Evolutionary conservation across 2,797 vertebrate genomes (phyloP).

Genomic region (Bovichtus variegatus): DNA sequence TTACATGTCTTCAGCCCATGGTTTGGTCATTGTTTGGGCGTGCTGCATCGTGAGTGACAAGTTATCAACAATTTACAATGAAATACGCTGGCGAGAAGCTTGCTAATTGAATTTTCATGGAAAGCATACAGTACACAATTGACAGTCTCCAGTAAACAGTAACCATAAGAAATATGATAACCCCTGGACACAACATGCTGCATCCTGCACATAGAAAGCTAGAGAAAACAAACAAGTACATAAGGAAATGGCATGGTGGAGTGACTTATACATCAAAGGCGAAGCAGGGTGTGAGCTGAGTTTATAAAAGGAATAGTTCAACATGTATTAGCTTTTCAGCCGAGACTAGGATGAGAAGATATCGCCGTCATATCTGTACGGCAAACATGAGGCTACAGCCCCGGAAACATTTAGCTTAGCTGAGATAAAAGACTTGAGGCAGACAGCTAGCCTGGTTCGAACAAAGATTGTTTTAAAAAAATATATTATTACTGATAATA

Average conservation of each 20-base stretch:
- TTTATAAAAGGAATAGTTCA: background rate
- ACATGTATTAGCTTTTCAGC: background rate
- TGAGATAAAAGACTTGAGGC: background rate
- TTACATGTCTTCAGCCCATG: constrained; percentile 38
- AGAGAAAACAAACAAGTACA: background rate
- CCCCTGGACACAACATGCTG: constrained; percentile 1
- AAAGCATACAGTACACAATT: constrained; percentile 1
- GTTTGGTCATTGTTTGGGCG: constrained; percentile 54
- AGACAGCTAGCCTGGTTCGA: too few relatives aligned
- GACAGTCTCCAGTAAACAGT: constrained; percentile 17
- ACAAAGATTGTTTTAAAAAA: too few relatives aligned
- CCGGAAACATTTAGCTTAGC: background rate
- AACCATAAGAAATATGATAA: constrained; percentile 34
- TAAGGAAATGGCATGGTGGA: background rate
- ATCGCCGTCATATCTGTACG: background rate
- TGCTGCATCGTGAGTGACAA: constrained; percentile 52
- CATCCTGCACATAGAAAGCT: background rate
- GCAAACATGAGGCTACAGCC: background rate
- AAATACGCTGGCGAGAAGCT: constrained; percentile 4
- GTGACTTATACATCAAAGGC: background rate
- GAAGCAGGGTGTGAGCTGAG: background rate
- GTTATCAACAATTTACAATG: constrained; percentile 34
- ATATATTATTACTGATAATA: too few relatives aligned
- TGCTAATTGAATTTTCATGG: constrained; percentile 50
- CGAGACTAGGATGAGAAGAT: background rate